phyloP scores from a whole-genome alignment of 2,797 vertebrate species.

The Petrocephalus sullivani region DNA sequence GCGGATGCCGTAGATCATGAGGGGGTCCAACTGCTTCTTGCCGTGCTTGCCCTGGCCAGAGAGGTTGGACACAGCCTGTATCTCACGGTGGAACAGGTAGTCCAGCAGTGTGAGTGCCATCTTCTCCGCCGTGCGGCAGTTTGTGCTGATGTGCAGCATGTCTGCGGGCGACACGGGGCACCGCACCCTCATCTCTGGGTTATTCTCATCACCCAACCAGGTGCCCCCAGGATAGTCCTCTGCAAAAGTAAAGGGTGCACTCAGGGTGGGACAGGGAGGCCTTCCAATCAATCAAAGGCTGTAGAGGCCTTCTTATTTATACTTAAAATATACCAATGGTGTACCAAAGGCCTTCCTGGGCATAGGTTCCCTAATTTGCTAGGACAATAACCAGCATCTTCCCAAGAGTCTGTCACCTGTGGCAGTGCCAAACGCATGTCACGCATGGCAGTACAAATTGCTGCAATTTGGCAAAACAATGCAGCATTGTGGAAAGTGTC shows the following conservation, averaged over 20 bases:
- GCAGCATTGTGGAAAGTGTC: not conserved
- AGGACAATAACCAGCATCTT: not conserved
- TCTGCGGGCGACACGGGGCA: slow-evolving; percentile 85
- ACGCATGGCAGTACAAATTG: not conserved
- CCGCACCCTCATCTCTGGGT: slow-evolving; percentile 89
- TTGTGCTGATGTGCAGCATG: slow-evolving; percentile 95
- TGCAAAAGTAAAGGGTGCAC: slow-evolving; percentile 41
- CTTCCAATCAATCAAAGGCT: not conserved
- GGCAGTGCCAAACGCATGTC: not conserved
- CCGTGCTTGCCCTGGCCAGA: slow-evolving; percentile 96
- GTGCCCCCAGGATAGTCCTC: slow-evolving; percentile 92
- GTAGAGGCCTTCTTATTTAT: not conserved
- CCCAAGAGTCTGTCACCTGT: not conserved
- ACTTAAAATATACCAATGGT: not conserved
- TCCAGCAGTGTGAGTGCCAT: slow-evolving; percentile 94
- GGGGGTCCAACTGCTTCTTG: slow-evolving; percentile 95
- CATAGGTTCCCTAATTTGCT: not conserved
- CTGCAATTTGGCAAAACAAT: not conserved
- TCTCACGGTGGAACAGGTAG: slow-evolving; percentile 93
- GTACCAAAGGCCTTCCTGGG: not conserved
- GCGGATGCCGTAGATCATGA: slow-evolving; percentile 97
- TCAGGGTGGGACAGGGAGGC: not conserved
- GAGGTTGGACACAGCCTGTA: slow-evolving; percentile 96
- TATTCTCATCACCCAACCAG: slow-evolving; percentile 94
- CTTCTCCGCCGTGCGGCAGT: slow-evolving; percentile 94